Percentiles rank a stretch among this genome's conserved stretches.
Conservation (phyloP, 2,797 vertebrate genomes). For the Acanthurus leucopareius region DNA sequence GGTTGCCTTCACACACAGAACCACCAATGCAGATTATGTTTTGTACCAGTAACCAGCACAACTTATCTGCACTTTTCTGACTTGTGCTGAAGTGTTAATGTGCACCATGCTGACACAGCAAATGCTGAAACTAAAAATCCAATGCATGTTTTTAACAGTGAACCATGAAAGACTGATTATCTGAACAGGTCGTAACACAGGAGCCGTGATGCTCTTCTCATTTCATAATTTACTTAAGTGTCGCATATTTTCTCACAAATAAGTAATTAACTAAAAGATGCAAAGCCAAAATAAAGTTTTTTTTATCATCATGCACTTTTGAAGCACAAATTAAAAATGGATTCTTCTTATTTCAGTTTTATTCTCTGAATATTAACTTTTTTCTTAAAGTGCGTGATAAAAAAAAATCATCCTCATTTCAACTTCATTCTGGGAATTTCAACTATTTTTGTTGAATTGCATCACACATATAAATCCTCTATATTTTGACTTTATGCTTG, state of each 20-base stretch:
- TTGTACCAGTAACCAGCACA: background rate
- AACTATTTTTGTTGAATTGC: too few relatives aligned
- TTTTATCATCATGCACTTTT: too few relatives aligned
- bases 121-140: background rate
- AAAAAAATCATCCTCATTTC: too few relatives aligned
- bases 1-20: slow-evolving; percentile 14
- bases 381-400: too few relatives aligned
- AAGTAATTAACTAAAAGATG: background rate
- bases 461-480: too few relatives aligned
- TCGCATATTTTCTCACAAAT: background rate
- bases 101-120: background rate
- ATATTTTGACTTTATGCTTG: too few relatives aligned
- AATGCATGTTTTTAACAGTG: background rate
- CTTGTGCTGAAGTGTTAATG: background rate
- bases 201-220: background rate
- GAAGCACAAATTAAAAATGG: too few relatives aligned
- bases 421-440: too few relatives aligned
- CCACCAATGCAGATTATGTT: slow-evolving; percentile 4
- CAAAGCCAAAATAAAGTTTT: too few relatives aligned
- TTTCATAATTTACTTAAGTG: background rate
- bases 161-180: too few relatives aligned
- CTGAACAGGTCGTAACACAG: background rate
- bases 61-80: background rate
- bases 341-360: too few relatives aligned
- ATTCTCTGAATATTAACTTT: too few relatives aligned